Percentiles rank a stretch among this genome's conserved stretches.
Evolutionary conservation across 2,797 vertebrate genomes (phyloP).

Genomic region (Darevskia nairensis): DNA sequence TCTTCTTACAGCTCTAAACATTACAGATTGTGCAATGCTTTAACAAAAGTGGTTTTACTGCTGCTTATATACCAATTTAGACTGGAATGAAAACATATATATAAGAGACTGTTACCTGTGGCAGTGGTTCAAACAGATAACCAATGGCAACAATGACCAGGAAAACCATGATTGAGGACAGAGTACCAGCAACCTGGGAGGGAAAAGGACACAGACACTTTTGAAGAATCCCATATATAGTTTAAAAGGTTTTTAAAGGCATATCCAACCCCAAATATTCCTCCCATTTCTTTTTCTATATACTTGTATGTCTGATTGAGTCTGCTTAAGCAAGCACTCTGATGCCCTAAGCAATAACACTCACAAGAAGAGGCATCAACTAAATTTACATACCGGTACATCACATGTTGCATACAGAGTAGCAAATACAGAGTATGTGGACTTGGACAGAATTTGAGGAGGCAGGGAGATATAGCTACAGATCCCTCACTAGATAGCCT

Average conservation of each 20-base stretch:
- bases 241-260: neutral
- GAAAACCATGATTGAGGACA: constrained; percentile 92
- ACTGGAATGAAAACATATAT: neutral
- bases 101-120: constrained; percentile 84
- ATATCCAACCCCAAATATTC: neutral
- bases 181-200: constrained; percentile 90
- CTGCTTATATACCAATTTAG: neutral
- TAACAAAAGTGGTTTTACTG: neutral
- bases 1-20: neutral
- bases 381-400: neutral
- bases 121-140: constrained; percentile 92
- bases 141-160: constrained; percentile 93
- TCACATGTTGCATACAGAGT: neutral
- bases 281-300: neutral
- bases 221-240: neutral
- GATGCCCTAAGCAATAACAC: neutral
- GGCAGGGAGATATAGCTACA: neutral
- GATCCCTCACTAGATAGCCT: neutral
- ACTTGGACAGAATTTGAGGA: too few relatives aligned
- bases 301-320: neutral
- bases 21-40: neutral
- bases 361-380: neutral
- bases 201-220: constrained; percentile 36
- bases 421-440: neutral
- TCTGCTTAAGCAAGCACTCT: constrained; percentile 17